phyloP scores from a whole-genome alignment of 2,113 vertebrate species.

The Sphaerodactylus townsendi region DNA sequence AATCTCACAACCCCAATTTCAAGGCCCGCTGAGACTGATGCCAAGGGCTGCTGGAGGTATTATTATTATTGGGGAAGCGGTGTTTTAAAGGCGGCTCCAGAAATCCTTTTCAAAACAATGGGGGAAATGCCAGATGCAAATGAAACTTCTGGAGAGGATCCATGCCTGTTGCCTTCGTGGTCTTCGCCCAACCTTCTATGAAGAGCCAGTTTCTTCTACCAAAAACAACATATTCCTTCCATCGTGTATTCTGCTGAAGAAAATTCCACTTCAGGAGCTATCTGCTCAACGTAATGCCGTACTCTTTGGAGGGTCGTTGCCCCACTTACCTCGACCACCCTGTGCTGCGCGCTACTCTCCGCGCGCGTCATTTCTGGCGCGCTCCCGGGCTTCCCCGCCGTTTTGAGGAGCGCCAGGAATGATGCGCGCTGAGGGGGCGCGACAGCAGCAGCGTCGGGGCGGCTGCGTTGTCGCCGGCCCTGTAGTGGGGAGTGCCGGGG shows the following conservation, averaged over 20 bases:
- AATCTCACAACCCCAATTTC: neutral
- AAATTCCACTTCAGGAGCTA: neutral
- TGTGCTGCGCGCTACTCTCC: no score
- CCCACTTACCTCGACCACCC: no score
- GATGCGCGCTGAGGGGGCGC: no score
- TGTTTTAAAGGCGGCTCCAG: neutral
- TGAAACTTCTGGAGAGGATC: neutral
- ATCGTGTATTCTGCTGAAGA: rapidly evolving
- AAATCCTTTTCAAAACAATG: neutral
- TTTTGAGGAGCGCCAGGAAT: no score
- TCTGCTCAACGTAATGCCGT: rapidly evolving
- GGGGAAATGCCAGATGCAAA: neutral
- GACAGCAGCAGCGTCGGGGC: no score
- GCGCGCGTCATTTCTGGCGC: no score
- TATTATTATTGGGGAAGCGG: no score
- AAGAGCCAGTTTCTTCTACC: neutral
- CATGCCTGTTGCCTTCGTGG: neutral
- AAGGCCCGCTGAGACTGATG: neutral
- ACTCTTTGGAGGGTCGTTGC: neutral
- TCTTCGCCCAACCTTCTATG: rapidly evolving
- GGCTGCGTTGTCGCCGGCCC: no score
- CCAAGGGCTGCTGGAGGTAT: neutral
- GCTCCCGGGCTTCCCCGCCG: no score
- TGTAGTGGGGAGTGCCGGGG: no score
- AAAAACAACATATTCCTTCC: neutral